Evolutionary conservation across 2,888 invertebrate genomes (phyloP).

Genomic region (Lasioglossum malachurum): DNA sequence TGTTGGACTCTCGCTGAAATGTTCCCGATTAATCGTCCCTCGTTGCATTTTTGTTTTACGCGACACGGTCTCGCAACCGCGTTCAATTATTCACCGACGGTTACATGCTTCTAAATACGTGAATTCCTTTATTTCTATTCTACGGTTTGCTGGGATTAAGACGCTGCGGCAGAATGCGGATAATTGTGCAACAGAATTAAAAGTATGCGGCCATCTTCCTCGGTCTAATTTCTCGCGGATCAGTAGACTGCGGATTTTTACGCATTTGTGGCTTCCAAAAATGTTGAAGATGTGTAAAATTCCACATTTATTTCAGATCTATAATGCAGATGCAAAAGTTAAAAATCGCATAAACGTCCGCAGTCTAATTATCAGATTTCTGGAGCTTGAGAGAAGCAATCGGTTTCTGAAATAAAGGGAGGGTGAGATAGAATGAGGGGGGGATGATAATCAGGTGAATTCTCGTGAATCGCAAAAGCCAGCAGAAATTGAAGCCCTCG

Average conservation of each 20-base stretch:
- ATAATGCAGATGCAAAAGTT: too few species aligned
- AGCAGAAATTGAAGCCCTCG: not conserved
- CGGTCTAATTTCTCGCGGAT: not conserved
- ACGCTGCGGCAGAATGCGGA: not conserved
- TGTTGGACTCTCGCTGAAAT: not conserved
- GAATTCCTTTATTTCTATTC: not conserved
- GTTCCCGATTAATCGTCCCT: slow-evolving; percentile 9
- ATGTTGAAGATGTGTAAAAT: too few species aligned
- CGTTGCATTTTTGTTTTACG: not conserved
- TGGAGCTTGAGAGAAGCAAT: not conserved
- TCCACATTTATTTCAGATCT: too few species aligned
- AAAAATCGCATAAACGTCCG: too few species aligned
- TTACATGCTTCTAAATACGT: not conserved
- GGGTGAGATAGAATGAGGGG: not conserved
- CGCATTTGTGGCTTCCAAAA: too few species aligned
- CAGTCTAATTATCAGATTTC: not conserved
- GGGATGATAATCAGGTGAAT: not conserved
- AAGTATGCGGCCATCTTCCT: not conserved
- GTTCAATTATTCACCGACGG: slow-evolving; percentile 13
- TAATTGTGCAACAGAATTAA: not conserved
- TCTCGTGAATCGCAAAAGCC: not conserved
- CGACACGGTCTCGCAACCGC: not conserved
- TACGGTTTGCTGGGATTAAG: not conserved
- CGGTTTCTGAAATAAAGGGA: not conserved
- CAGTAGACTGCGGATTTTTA: too few species aligned